Evolutionary conservation across 2,888 invertebrate species (phyloP).

Genomic region (Tenthredo mesomela): DNA sequence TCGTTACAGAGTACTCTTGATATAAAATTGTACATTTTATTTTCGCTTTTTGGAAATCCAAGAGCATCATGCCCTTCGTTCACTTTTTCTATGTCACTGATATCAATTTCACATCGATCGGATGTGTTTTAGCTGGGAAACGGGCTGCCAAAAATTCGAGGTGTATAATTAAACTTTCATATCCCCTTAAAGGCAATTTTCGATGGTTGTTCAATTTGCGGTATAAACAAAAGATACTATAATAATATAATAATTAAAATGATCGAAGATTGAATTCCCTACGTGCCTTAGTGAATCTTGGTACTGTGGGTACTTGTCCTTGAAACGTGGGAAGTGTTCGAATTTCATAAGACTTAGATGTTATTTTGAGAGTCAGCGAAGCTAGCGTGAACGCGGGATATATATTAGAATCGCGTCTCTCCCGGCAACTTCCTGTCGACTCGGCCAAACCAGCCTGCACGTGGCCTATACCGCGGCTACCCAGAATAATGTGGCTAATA

Average conservation of each 20-base stretch:
- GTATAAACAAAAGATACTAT: not conserved
- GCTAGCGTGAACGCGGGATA: slow-evolving; percentile 11
- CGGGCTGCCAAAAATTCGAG: no score
- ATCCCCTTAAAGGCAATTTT: not conserved
- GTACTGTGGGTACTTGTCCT: not conserved
- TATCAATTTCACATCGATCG: no score
- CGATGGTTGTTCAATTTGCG: not conserved
- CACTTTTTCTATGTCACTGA: no score
- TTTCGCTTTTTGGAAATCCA: no score
- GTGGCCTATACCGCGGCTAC: slow-evolving; percentile 43
- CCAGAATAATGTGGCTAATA: slow-evolving; percentile 37
- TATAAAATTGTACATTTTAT: no score
- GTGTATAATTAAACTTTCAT: no score
- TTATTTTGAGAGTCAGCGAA: slow-evolving; percentile 37
- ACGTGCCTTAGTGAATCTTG: not conserved
- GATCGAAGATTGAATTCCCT: not conserved
- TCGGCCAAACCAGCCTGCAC: slow-evolving; percentile 26
- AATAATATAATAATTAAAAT: not conserved
- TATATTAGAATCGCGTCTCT: slow-evolving; percentile 22
- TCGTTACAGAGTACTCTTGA: no score
- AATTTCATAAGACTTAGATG: slow-evolving; percentile 28
- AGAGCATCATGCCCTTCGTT: no score
- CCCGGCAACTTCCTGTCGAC: slow-evolving; percentile 40
- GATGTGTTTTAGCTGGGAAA: no score
- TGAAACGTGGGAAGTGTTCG: slow-evolving; percentile 45